Base-by-base conservation (phyloP, 2,888 invertebrate genomes). In the Hartigia nigra region DNA sequence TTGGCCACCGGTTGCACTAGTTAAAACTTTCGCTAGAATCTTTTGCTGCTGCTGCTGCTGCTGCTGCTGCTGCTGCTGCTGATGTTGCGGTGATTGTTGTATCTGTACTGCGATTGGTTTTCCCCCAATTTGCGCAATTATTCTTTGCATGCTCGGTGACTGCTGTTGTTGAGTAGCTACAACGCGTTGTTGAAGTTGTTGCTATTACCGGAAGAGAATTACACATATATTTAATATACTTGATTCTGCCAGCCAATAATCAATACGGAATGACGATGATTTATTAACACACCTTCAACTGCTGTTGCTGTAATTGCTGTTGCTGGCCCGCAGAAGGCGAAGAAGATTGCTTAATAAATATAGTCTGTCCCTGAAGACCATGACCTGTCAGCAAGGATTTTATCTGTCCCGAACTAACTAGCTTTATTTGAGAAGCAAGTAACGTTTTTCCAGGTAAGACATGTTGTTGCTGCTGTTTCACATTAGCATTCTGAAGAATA, bases 21-120 rank as follows among this genome's bases (percentile, higher is more conserved):
- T 95, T 35, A 96, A 92, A 31, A 96, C 94, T 90, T 96, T 96
- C 0, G 96, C 96, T 70, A 96, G 93, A 37, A 96, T 94, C 4
- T 92, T 91, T 77, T 91, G 91, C 70, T 90, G 89, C 78, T 92
- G 92, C 81, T 92, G 92, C 74, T 88, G 86, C 78, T 88, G 90
- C 81, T 92, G 91, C 3, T n/a, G n/a, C n/a, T n/a, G n/a, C n/a
- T n/a, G n/a, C n/a, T n/a, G n/a, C n/a, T n/a, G 82, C 77, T 92
- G 92, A 31, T 92, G 90, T 81, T 92, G 91, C 3, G 92, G 90
- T 5, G 91, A 90, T 80, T 93, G 93, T 81, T 93, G 93, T 81
- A 93, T 93, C 77, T 93, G 91, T 37, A 93, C 91, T 23, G 93
- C 92, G 4, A 91, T 91, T 1, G 91, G 91, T 77, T 91, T 91